Conservation (phyloP, 2,113 vertebrate genomes). For the Caretta caretta region DNA sequence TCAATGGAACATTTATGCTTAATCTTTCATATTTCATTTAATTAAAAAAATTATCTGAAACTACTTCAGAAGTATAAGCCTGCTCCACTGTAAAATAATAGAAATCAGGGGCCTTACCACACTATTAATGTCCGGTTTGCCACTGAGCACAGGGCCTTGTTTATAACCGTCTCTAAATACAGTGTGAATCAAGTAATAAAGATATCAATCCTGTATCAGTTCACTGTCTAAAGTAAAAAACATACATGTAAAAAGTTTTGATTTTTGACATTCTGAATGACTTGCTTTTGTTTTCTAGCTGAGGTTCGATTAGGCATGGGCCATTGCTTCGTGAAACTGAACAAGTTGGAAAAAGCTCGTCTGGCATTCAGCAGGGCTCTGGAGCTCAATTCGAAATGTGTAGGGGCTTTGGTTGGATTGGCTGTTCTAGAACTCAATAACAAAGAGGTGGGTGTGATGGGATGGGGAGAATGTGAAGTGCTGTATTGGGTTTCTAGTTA, state of each 20-base stretch:
- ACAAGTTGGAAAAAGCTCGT: constrained; percentile 96
- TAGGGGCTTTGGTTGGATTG: constrained; percentile 95
- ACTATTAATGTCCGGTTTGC: background rate
- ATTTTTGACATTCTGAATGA: constrained; percentile 23
- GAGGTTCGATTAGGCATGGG: constrained; percentile 98
- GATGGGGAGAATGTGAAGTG: background rate
- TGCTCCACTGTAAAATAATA: background rate
- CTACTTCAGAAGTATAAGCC: background rate
- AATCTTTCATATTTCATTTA: background rate
- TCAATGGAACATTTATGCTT: too few species aligned
- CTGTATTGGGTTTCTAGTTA: background rate
- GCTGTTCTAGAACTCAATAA: constrained; percentile 98
- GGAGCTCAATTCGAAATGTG: constrained; percentile 97
- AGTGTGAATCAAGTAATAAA: background rate
- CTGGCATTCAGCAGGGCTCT: constrained; percentile 94
- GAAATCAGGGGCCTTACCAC: background rate
- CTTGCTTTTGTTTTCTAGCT: constrained; percentile 78
- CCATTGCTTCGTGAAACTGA: constrained; percentile 98
- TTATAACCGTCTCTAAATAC: background rate
- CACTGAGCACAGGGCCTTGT: background rate
- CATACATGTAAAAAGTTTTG: background rate
- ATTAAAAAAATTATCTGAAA: background rate
- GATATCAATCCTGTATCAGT: background rate
- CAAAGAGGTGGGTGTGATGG: constrained; percentile 86
- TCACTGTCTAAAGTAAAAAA: background rate